Evolutionary conservation across 2,113 vertebrate species (phyloP).

Genomic region (Choloepus hoffmanni): DNA sequence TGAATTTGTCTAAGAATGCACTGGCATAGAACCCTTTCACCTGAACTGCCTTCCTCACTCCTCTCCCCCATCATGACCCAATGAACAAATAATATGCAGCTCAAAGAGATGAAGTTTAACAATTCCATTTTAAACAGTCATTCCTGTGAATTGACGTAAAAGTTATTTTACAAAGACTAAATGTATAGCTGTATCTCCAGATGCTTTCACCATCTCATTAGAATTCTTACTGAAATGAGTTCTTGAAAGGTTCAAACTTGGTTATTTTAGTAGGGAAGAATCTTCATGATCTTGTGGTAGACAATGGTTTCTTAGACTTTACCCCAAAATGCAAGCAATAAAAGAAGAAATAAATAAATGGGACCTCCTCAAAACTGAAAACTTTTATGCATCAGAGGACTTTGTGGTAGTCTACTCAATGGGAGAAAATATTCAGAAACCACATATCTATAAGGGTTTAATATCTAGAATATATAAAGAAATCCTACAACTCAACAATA

Average conservation of each 20-base stretch:
- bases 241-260: slow-evolving; percentile 20
- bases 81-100: not conserved
- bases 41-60: not conserved
- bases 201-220: not conserved
- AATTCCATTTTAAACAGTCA: not conserved
- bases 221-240: slow-evolving; percentile 35
- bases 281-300: too few species aligned
- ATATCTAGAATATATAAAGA: too few species aligned
- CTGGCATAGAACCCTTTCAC: not conserved
- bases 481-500: too few species aligned
- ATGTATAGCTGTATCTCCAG: not conserved
- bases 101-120: not conserved
- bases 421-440: too few species aligned
- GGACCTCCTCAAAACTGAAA: too few species aligned
- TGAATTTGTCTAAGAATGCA: not conserved
- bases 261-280: not conserved
- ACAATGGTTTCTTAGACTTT: too few species aligned
- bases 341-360: too few species aligned
- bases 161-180: not conserved
- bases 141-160: not conserved
- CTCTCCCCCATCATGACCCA: not conserved
- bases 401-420: too few species aligned
- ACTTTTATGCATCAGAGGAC: too few species aligned
- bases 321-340: too few species aligned
- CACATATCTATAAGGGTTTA: too few species aligned